These are phyloP conservation scores for Cryptus armator DNA, from an alignment of 2,888 invertebrate species.

Conservation along the genomic window DNA sequence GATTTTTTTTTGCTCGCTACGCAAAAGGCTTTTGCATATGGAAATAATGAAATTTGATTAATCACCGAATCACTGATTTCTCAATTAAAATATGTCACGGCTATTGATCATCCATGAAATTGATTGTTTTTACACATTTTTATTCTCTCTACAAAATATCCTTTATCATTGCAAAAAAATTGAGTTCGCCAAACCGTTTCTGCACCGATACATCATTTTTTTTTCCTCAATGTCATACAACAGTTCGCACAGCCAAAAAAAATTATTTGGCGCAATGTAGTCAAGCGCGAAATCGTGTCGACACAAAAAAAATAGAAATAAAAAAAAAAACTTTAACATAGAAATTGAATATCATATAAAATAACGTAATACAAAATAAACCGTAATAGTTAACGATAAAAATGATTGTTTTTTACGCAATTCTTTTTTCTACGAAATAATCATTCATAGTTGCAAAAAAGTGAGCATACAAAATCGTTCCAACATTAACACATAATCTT, in stretches of 20 bases:
- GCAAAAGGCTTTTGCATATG: not conserved
- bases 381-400: not conserved
- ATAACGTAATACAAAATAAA: not conserved
- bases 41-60: not conserved
- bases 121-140: not conserved
- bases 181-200: not conserved
- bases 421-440: no score
- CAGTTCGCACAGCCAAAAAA: not conserved
- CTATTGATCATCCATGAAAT: not conserved
- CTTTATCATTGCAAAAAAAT: not conserved
- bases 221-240: not conserved
- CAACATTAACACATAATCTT: not conserved
- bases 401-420: not conserved
- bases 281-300: not conserved
- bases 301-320: not conserved
- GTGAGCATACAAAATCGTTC: not conserved
- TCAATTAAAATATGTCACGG: not conserved
- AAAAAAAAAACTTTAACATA: not conserved
- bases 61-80: not conserved
- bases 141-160: no score
- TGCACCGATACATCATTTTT: not conserved
- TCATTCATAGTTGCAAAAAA: no score
- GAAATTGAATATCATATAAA: conserved; percentile 6
- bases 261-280: not conserved
- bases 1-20: not conserved